These are phyloP conservation scores for Ophiodon elongatus DNA, from an alignment of 2,113 vertebrate species.

Conservation along the genomic window DNA sequence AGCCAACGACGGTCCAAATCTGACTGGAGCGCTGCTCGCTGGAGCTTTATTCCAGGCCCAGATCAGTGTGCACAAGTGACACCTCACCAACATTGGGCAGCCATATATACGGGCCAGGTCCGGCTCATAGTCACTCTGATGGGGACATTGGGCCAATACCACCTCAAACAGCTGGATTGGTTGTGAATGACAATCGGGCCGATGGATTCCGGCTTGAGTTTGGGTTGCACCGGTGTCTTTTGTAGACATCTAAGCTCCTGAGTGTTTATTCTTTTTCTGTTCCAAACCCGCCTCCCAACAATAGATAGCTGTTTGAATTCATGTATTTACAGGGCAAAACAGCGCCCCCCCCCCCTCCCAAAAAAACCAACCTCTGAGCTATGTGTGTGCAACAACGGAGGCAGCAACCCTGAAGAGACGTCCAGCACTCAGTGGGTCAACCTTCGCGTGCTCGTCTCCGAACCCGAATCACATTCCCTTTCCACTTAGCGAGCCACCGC, in stretches of 20 bases:
- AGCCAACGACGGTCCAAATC: background rate
- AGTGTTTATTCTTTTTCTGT: no score
- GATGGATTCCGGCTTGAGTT: no score
- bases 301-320: no score
- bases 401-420: background rate
- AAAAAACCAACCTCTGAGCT: no score
- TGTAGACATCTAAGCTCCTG: no score
- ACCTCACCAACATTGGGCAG: background rate
- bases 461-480: background rate
- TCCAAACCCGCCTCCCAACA: no score
- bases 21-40: background rate
- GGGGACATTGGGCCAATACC: background rate
- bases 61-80: background rate
- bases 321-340: no score
- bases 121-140: background rate
- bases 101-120: background rate
- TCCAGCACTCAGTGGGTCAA: background rate
- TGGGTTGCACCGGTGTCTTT: no score
- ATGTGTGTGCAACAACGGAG: background rate
- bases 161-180: no score
- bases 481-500: background rate
- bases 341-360: no score
- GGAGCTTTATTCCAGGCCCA: background rate
- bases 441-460: background rate
- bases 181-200: no score